Evolutionary conservation across 2,888 invertebrate species (phyloP), one percentile per base, ranked within the genome.

Genomic region (Pecten maximus): DNA sequence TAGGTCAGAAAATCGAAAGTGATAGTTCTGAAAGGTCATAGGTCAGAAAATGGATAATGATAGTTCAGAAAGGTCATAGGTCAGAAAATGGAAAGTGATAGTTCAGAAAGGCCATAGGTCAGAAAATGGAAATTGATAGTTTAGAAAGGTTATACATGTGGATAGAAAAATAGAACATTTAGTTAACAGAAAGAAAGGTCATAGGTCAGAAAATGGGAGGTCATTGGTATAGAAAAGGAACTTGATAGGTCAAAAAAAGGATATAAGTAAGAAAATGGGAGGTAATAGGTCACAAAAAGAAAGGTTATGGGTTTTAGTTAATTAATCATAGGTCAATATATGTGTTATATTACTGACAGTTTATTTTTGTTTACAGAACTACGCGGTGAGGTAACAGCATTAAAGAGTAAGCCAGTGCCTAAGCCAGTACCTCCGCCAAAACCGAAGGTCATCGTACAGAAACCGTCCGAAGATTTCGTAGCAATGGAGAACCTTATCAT

Each of bases 401-500:
- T 91, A 28, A 91, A 90, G 87, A 90, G 90, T 40, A 90, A 89
- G 35, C 89, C 90, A n/a, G n/a, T 54, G 16, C 50, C 89, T 48
- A 95, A 94, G 90, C 96, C 96, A 16, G 90, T 91, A 2, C 94
- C 94, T 12, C 94, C 95, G n/a, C 96, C 96, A 0, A 96, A 96
- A 91, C 96, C 96, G 2, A 95, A 96, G 88, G 94, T 96, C 19
- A 91, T 94, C 0, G 91, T 96, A 28, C 96, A 96, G 93, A 94
- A 95, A 89, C 95, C 96, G 6, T 93, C 95, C 19, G 94, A 95
- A 86, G 96, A 96, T 88, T 91, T 96, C 60, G 94, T 93, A 10
- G 96, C 95, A 12, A 93, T 96, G 93, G 96, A 96, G 91, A 95
- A 95, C 89, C 93, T 96, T 2, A 94, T 96, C 40, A 91, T 94